These are phyloP conservation scores for Galaxea fascicularis DNA, from an alignment of 92 coral and sea anemone genomes.

Conservation along the genomic window DNA sequence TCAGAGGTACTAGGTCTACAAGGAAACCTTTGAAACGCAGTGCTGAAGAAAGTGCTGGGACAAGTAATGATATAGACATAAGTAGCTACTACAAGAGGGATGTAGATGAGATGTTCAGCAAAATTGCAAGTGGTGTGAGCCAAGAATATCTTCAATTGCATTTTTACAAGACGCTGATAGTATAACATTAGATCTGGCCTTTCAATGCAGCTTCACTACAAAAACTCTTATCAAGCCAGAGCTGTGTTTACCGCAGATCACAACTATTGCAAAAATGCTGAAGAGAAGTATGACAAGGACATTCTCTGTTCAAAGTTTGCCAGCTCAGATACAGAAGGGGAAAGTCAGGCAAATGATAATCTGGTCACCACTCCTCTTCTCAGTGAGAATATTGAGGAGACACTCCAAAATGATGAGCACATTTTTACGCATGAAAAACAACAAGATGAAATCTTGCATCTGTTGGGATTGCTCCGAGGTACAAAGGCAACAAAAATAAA, in stretches of 20 bases:
- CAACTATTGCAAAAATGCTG: conserved; percentile 24
- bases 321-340: conserved; percentile 12
- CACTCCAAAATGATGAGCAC: conserved; percentile 22
- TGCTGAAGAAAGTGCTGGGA: conserved; percentile 3
- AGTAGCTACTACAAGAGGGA: conserved; percentile 41
- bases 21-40: conserved; percentile 36
- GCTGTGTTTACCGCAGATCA: conserved; percentile 38
- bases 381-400: conserved; percentile 15
- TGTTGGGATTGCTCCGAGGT: conserved; percentile 21
- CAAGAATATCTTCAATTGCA: conserved; percentile 40
- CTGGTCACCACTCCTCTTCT: conserved; percentile 24
- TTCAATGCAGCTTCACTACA: conserved; percentile 45
- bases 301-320: conserved; percentile 28
- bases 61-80: conserved; percentile 29
- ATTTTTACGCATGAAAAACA: conserved; percentile 34
- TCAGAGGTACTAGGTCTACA: conserved; percentile 48
- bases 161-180: conserved; percentile 44
- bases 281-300: conserved; percentile 28
- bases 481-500: conserved; percentile 43
- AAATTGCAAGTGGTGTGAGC: conserved; percentile 34
- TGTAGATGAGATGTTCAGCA: conserved; percentile 30
- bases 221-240: conserved; percentile 37
- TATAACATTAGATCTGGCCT: conserved; percentile 50
- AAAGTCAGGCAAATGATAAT: background rate
- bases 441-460: conserved; percentile 18